Base-by-base conservation (phyloP, 1,140 invertebrate genomes). In the Drosophila funebris region DNA sequence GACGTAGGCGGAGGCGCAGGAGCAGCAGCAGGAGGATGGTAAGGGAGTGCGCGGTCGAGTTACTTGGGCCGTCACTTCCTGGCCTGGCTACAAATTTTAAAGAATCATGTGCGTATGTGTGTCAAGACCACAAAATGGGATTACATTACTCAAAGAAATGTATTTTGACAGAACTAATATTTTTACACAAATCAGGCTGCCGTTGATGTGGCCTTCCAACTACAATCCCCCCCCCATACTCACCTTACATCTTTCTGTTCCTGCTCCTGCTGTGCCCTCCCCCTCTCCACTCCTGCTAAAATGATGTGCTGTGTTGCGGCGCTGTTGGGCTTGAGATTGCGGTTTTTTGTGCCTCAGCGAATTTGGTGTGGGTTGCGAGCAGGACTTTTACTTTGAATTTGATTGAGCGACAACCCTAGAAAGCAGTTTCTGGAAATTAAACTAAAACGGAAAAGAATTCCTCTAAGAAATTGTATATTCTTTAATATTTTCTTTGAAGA, bases 121-220 rank as follows among this genome's bases (percentile, higher is more conserved):
- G 78, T 85, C 57, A 80, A 79, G 78, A 81, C 81, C 87, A 57
- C 81, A 84, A 90, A 90, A 90, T 90, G 88, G 83, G 88, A 80
- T 89, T 83, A 90, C 88, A 90, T 90, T 90, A 90, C 83, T 90
- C 88, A 90, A 81, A 76, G 77, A 90, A 90, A 90, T 90, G 81
- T 90, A 90, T 90, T 90, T 90, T 90, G 88, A 90, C 88, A 90
- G 88, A 90, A 90, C 88, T 90, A 90, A 90, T 90, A 90, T 90
- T 90, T 90, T 88, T 82, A 61, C 76, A 77, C 73, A 89, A 80
- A 90, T 90, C 84, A 82, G 69, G 39, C 53, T 64, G 53, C 61
- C 39, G 63, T 56, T 78, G 75, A 73, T 83, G 80, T 69, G 39
- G 31, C 29, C 31, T 37, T 37, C 16, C 52, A 37, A 37, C 33